Percentiles rank a stretch among this genome's conserved stretches.
These are phyloP conservation scores for Ctenopoma multispine DNA, from an alignment of 2,797 vertebrate genomes.

Conservation along the genomic window DNA sequence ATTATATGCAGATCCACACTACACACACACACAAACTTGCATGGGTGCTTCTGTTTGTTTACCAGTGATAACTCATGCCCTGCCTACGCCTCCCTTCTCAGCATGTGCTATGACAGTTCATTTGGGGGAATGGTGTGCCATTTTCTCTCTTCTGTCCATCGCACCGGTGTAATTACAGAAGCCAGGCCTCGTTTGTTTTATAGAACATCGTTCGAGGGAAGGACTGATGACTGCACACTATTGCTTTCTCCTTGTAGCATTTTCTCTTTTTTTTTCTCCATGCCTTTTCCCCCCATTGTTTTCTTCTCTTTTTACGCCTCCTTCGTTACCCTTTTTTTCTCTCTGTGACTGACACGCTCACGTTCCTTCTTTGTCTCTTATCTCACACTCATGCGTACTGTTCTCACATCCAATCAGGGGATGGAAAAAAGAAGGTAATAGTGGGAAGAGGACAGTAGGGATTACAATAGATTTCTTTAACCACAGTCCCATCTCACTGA, in stretches of 20 bases:
- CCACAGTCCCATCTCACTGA: conserved; percentile 79
- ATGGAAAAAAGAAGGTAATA: conserved; percentile 76
- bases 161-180: conserved; percentile 85
- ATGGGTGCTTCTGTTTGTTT: conserved; percentile 82
- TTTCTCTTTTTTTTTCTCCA: conserved; percentile 49
- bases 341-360: conserved; percentile 53
- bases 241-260: conserved; percentile 66
- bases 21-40: conserved; percentile 64
- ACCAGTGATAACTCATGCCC: conserved; percentile 83
- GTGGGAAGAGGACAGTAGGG: conserved; percentile 69
- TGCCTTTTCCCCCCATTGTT: conserved; percentile 53
- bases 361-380: conserved; percentile 70
- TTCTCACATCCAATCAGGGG: conserved; percentile 72
- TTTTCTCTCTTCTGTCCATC: conserved; percentile 84
- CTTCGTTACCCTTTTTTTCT: conserved; percentile 22
- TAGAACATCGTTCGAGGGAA: conserved; percentile 74
- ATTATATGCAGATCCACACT: conserved; percentile 45
- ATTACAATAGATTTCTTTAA: conserved; percentile 81
- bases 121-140: conserved; percentile 80
- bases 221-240: conserved; percentile 76
- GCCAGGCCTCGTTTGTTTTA: conserved; percentile 84
- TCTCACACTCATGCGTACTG: conserved; percentile 41
- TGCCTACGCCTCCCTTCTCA: conserved; percentile 79
- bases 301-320: conserved; percentile 50
- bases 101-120: conserved; percentile 84